Evolutionary conservation across 2,113 vertebrate species (phyloP), one percentile per base, ranked within the genome.

Genomic region (Oryzias javanicus): DNA sequence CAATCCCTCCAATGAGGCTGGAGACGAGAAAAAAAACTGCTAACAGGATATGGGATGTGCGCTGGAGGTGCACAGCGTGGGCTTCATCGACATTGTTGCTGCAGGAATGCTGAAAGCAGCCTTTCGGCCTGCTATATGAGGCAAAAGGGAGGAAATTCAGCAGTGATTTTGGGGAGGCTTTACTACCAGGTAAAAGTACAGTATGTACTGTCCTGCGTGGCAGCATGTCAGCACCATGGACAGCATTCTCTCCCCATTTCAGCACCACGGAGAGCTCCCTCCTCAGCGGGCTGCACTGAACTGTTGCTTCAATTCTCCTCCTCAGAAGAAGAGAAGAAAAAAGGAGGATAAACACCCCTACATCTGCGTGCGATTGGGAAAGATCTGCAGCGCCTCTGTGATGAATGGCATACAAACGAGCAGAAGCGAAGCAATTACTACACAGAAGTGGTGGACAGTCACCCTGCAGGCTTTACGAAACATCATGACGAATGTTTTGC

Each of bases 251-350:
- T 46, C 20, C 25, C 29, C 22, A 46, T 57, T 65, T 74, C 69
- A 80, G 79, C 72, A 78, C 79, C 81, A 41, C 14, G 81, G 81
- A 80, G 71, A 86, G 84, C 73, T 60, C 35, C 69, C 59, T 64
- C 60, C 15, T 40, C 77, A 56, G 52, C 15, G 72, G 81, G 68
- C 71, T 76, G 77, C 54, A 47, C 65, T 50, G 84, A 86, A 83
- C 85, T 85, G 85, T 88, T 88, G 82, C 82, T 73, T 65, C 8
- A 10, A 55, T 16, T 16, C 49, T 14, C 13, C 42, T 4, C 22
- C 22, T 22, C 22, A 22, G 22, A 22, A 22, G 22, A 22, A 3
- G n/a, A 4, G 49, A 29, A 57, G n/a, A n/a, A 65, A 67, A 27
- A 25, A 45, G 6, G 35, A 51, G 22, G 22, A n/a, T n/a, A n/a